Conservation (phyloP, 1,140 invertebrate species). For the Lepidurus apus region DNA sequence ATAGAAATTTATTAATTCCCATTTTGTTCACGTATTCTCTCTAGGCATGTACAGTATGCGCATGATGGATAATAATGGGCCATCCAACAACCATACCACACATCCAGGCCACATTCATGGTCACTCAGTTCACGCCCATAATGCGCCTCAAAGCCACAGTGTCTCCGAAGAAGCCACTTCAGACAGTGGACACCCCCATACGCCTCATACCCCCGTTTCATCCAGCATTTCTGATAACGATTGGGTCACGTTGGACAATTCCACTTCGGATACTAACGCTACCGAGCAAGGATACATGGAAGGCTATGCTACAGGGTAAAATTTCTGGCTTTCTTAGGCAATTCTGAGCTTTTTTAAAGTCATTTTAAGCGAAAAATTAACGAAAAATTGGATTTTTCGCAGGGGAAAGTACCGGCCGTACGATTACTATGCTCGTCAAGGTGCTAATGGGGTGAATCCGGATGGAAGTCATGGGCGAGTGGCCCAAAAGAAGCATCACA, state of each 20-base stretch:
- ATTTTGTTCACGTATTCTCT: slow-evolving; percentile 40
- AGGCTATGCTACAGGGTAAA: slow-evolving; percentile 43
- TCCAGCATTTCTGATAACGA: slow-evolving; percentile 30
- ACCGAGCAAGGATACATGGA: background rate
- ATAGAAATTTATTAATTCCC: background rate
- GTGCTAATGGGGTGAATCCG: slow-evolving; percentile 16
- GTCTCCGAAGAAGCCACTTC: slow-evolving; percentile 44
- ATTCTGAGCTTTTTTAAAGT: no score
- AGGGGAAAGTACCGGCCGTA: slow-evolving; percentile 65
- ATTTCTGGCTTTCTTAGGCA: slow-evolving; percentile 47
- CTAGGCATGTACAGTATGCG: slow-evolving; percentile 79
- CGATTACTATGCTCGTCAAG: slow-evolving; percentile 52
- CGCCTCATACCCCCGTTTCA: background rate
- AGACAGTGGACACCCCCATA: slow-evolving; percentile 39
- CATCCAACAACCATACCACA: background rate
- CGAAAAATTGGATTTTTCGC: slow-evolving; percentile 22
- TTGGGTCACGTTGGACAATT: slow-evolving; percentile 31
- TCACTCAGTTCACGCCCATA: background rate
- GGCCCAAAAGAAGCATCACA: slow-evolving; percentile 86
- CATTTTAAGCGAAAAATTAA: background rate
- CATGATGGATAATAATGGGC: slow-evolving; percentile 61
- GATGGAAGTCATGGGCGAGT: slow-evolving; percentile 44
- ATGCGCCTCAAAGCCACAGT: slow-evolving; percentile 44
- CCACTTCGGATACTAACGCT: background rate
- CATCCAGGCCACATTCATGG: no score